Base-by-base conservation (phyloP, 2,888 invertebrate species). In the Lomographa bimaculata region DNA sequence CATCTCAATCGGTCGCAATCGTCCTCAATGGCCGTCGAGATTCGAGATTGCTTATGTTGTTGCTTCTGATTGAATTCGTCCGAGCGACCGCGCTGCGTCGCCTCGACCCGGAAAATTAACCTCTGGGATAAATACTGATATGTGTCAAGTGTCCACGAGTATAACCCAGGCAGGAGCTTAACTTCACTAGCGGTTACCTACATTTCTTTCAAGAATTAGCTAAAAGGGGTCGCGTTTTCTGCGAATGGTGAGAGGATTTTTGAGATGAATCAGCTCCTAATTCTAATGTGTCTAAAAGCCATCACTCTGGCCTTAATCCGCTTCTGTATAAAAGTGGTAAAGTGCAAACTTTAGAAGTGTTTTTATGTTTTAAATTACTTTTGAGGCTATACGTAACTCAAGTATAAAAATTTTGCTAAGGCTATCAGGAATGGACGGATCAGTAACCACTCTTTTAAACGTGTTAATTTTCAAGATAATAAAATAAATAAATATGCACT, bases 41-140 rank as follows among this genome's bases (percentile, higher is more conserved):
- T 84, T 18, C 71, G 74, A 75, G 81, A 85, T 84, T 85, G 79
- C 77, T 84, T 77, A 73, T 76, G 73, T 81, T 76, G 81, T 81
- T 76, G 79, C 77, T 76, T 77, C 72, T 85, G 86, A 86, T 84
- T 83, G 82, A 84, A 80, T 85, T 79, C 79, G 79, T 70, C 66
- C 64, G 61, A 68, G 60, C 57, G 61, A 41, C 52, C 53, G 35
- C 49, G 47, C 35, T 43, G 56, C 49, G 69, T 56, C n/a, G n/a
- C n/a, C n/a, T 61, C 66, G 72, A 73, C 73, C 72, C 72, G 72
- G 73, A 74, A 79, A 80, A 81, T 82, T 81, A 79, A 77, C 79
- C 72, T 68, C 64, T 67, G 66, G 71, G 74, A 79, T 77, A 79
- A 76, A 77, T 71, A 71, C 66, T 66, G 64, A 75, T 75, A 73